Evolutionary conservation across 2,797 vertebrate genomes (phyloP).

Genomic region (Mallotus villosus): DNA sequence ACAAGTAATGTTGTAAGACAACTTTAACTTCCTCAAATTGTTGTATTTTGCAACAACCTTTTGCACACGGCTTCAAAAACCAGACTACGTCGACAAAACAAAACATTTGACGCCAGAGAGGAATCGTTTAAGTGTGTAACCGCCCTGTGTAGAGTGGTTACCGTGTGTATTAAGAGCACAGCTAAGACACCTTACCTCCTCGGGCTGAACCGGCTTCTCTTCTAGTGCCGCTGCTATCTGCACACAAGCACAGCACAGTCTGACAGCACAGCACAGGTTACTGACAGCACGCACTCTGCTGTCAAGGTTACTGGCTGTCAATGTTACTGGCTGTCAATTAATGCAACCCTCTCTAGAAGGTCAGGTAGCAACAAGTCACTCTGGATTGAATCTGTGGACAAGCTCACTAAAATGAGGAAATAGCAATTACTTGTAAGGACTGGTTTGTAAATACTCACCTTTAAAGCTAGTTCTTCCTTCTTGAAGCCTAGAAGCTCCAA

Average conservation of each 20-base stretch:
- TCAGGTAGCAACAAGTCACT: not conserved
- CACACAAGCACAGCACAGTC: constrained; percentile 42
- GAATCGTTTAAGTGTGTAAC: not conserved
- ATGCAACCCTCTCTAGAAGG: not conserved
- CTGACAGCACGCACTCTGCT: too few species aligned
- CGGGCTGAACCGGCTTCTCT: constrained; percentile 63
- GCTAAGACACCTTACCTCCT: constrained; percentile 67
- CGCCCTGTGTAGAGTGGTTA: not conserved
- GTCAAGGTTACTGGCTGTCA: not conserved
- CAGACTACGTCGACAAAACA: too few species aligned
- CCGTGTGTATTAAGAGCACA: not conserved
- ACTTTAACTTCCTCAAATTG: too few species aligned
- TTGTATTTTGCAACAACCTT: too few species aligned
- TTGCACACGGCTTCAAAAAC: too few species aligned
- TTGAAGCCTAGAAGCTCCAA: constrained; percentile 92
- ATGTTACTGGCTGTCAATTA: too few species aligned
- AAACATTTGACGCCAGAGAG: not conserved
- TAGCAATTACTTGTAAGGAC: not conserved
- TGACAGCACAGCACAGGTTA: too few species aligned
- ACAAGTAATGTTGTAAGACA: too few species aligned
- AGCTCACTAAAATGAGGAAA: not conserved
- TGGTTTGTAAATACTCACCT: constrained; percentile 73
- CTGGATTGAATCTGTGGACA: not conserved
- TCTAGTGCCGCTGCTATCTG: constrained; percentile 85
- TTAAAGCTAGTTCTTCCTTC: constrained; percentile 87